Percentiles rank a stretch among this genome's conserved stretches.
Evolutionary conservation across 2,888 invertebrate species (phyloP).

Genomic region (Lepidocyrtoides sp.): DNA sequence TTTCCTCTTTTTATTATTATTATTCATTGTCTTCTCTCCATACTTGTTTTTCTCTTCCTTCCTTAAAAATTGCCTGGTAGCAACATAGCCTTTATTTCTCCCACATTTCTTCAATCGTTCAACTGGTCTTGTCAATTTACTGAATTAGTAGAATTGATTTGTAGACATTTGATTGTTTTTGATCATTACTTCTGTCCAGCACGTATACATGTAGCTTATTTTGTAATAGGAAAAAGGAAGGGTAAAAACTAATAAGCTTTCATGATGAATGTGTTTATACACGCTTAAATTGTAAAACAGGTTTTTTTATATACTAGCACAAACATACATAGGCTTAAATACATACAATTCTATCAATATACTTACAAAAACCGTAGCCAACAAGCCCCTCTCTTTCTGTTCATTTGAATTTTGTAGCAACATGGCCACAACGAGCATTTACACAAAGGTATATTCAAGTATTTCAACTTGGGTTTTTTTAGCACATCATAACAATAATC

Average conservation of each 20-base stretch:
- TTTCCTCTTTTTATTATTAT: slow-evolving; percentile 2
- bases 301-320: slow-evolving; percentile 17
- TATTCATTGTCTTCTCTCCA: not conserved
- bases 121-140: slow-evolving; percentile 76
- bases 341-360: not conserved
- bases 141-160: slow-evolving; percentile 78
- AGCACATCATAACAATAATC: not conserved
- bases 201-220: not conserved
- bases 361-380: not conserved
- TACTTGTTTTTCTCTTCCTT: not conserved
- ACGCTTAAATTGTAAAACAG: slow-evolving; percentile 58
- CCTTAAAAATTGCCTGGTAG: slow-evolving; percentile 13
- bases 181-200: slow-evolving; percentile 75
- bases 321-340: not conserved
- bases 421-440: not conserved
- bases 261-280: slow-evolving; percentile 51
- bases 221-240: slow-evolving; percentile 19
- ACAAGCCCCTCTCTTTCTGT: too few species aligned
- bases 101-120: slow-evolving; percentile 46
- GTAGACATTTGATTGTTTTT: slow-evolving; percentile 79
- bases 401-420: too few species aligned
- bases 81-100: slow-evolving; percentile 17
- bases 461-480: not conserved
- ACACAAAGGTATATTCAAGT: not conserved
- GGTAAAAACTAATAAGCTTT: slow-evolving; percentile 67